Base-by-base conservation (phyloP, 2,113 vertebrate species). In the Tenrec ecaudatus region DNA sequence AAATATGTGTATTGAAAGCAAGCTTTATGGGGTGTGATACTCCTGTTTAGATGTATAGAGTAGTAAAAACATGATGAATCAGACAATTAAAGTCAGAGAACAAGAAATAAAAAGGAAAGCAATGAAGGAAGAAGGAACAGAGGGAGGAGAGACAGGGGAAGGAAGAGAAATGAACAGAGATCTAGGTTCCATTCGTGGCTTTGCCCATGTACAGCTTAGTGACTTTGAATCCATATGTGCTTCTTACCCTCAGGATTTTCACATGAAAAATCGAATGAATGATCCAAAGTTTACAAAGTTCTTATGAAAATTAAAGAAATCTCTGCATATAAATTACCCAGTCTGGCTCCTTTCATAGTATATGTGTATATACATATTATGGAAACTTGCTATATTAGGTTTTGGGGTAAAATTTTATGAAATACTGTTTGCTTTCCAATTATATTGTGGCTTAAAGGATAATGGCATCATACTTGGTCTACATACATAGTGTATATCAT, bases 171-270 rank as follows among this genome's bases (percentile, higher is more conserved):
- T 66, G 25, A 86, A 19, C 11, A 53, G 8, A 27, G 62, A n/a
- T 3, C 14, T 68, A 82, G 6, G 20, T 66, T 88, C 36, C 58
- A 79, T 43, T 62, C 4, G 38, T 62, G 36, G 8, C 5, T 76
- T 31, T 75, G 11, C 5, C 64, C 12, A 10, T 43, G 66, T 89
- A 78, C 11, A 92, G 43, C 64, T 75, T 92, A 38, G 25, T 77
- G n/a, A 81, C n/a, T 92, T 69, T 82, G 68, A 87, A 47, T 58
- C 19, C 64, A 31, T 47, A 16, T 10, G 20, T 66, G 83, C 6
- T 86, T 93, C 43, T 43, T 77, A 94, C 47, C 88, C 36, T 95
- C 75, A 73, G 87, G 90, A 88, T 76, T 33, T 86, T 82, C 25
- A 71, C 4, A 58, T 17, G 20, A 71, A 77, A 95, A 82, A 77